These are phyloP conservation scores for Pedionomus torquatus DNA, from an alignment of 2,113 vertebrate genomes.

Conservation along the genomic window DNA sequence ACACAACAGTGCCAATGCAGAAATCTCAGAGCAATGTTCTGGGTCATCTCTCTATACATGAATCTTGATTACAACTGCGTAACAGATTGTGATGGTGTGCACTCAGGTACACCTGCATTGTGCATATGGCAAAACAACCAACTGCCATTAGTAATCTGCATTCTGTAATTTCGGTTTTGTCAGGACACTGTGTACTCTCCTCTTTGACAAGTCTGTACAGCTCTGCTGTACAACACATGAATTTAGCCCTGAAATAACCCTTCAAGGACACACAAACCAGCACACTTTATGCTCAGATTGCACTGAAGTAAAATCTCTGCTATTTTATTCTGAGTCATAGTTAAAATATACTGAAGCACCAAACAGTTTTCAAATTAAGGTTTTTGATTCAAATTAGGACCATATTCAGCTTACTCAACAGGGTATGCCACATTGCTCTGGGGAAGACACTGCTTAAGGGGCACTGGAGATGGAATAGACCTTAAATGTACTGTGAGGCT, in stretches of 20 bases:
- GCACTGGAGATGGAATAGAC: rapidly evolving
- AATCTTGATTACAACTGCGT: neutral
- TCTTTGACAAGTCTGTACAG: neutral
- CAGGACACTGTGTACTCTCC: neutral
- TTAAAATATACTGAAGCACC: neutral
- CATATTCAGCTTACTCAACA: rapidly evolving
- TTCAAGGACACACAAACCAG: neutral
- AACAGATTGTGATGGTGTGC: neutral
- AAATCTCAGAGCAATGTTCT: neutral
- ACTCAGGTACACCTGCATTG: neutral
- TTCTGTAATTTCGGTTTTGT: neutral
- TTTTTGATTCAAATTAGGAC: neutral
- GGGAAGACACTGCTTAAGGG: rapidly evolving
- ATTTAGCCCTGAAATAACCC: neutral
- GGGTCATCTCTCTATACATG: neutral
- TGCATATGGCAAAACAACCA: neutral
- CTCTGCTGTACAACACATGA: neutral
- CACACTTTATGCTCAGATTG: neutral
- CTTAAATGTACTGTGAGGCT: rapidly evolving
- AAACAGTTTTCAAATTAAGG: neutral
- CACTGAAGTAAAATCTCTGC: neutral
- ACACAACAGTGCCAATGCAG: rapidly evolving
- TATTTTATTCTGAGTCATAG: neutral
- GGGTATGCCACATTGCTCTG: rapidly evolving
- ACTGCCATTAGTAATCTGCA: neutral